Conservation (phyloP, 2,797 vertebrate genomes). For the Cuculus canorus region DNA sequence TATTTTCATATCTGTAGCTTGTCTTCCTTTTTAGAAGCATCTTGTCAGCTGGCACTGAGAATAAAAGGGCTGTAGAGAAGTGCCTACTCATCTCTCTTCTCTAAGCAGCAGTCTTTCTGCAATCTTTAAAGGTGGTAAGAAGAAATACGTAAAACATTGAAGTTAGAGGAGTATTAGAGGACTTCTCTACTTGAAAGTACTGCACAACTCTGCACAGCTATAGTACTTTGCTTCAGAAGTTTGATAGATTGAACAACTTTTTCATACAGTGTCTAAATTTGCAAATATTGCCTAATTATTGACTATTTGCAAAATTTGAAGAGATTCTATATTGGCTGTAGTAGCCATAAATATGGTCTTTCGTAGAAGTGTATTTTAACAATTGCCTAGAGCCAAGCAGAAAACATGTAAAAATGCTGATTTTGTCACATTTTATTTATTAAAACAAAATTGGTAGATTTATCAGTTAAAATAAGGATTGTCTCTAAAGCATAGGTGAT, state of each 20-base stretch:
- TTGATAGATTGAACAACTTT: neutral
- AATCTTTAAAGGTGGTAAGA: neutral
- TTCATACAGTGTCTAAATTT: neutral
- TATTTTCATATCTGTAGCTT: neutral
- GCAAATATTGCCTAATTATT: neutral
- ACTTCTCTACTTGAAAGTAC: neutral
- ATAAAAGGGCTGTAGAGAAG: neutral
- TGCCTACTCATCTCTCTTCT: neutral
- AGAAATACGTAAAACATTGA: neutral
- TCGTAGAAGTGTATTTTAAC: neutral
- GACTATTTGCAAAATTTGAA: neutral
- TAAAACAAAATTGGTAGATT: neutral
- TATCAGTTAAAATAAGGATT: neutral
- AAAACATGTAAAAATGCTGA: neutral
- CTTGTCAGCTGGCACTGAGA: neutral
- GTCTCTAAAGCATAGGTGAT: neutral
- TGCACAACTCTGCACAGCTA: neutral
- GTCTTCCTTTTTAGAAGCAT: neutral
- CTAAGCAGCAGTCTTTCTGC: neutral
- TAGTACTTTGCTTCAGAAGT: neutral
- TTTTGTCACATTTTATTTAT: neutral
- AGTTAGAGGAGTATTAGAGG: neutral
- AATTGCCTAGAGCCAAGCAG: neutral
- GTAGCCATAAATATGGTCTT: neutral
- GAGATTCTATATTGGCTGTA: neutral